Base-by-base conservation (phyloP, 1,140 invertebrate genomes). In the Dendrolimus punctatus region DNA sequence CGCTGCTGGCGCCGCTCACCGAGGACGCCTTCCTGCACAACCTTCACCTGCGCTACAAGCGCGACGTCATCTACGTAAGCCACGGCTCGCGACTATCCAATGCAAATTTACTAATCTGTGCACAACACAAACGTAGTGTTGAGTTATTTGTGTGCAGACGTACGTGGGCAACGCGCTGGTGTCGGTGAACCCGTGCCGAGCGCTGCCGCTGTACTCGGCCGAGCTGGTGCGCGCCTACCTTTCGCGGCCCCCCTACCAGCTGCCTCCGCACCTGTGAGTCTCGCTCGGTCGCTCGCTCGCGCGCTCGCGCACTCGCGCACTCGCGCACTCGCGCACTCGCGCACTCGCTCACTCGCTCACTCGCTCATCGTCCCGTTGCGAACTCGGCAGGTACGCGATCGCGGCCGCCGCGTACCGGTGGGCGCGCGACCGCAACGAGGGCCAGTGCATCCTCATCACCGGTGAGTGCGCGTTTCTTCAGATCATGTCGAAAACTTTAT, bases 251-350 rank as follows among this genome's bases (percentile, higher is more conserved):
- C 92, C 95, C 43, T 94, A 95, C 75, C 93, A 96, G 78, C 89
- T 97, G 64, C 95, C 96, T 45, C 96, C 96, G 36, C 96, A 98
- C 78, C 93, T 97, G 95, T 96, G 88, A 90, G 91, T 90, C 68
- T 5, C 8, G 23, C 8, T 9, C 8, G 23, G 6, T 49, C 8
- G 8, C 40, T 8, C 8, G 9, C 6, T 9, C 3, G 23, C 23
- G 4, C 8, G 2, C 47, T 39, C 37, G 4, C 6, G 23, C 2
- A 39, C 6, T 40, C n/a, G 39, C 40, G 8, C 7, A 3, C 8
- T 51, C 96, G 36, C 96, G 6, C 38, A 39, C 44, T 5, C 8
- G 23, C 8, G 2, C 8, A 10, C 23, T 49, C 38, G 8, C 40
- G 6, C 38, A 39, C 44, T 5, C 8, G 23, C 8, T 9, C 8